Conservation (phyloP, 2,113 vertebrate genomes). For the Gambusia affinis region DNA sequence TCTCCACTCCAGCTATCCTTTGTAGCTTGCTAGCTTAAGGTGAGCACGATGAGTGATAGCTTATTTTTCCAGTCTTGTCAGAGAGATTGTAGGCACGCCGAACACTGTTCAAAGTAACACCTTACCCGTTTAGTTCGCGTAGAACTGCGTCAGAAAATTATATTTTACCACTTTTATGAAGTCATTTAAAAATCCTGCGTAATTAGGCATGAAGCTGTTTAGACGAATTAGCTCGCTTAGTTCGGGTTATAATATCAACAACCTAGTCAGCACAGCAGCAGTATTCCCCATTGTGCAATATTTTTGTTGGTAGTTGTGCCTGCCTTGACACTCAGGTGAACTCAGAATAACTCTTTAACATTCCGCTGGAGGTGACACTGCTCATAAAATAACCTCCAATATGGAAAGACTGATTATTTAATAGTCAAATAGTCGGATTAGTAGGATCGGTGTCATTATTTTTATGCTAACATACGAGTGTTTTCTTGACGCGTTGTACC, state of each 20-base stretch:
- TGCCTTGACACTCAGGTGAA: too few species aligned
- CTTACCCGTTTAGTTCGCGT: accelerated
- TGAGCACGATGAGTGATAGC: slow-evolving; percentile 1
- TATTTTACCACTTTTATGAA: accelerated
- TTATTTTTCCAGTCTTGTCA: not conserved
- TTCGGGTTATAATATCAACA: not conserved
- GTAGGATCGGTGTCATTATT: too few species aligned
- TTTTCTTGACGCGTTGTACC: too few species aligned
- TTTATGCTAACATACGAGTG: too few species aligned
- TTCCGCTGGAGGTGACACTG: too few species aligned
- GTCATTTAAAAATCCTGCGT: accelerated
- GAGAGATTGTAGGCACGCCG: not conserved
- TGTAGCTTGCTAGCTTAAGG: slow-evolving; percentile 38
- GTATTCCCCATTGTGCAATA: too few species aligned
- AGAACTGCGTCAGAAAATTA: not conserved
- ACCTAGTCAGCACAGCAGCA: too few species aligned
- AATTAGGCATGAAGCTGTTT: not conserved
- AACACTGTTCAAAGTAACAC: not conserved
- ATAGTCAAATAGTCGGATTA: too few species aligned
- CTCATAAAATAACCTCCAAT: too few species aligned
- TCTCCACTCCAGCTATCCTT: slow-evolving; percentile 1
- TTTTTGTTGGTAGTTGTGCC: too few species aligned
- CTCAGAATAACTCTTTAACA: too few species aligned
- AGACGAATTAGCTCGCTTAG: not conserved
- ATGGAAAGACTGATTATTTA: too few species aligned